Conservation (phyloP, 2,113 vertebrate genomes). For the Glareola pratincola region DNA sequence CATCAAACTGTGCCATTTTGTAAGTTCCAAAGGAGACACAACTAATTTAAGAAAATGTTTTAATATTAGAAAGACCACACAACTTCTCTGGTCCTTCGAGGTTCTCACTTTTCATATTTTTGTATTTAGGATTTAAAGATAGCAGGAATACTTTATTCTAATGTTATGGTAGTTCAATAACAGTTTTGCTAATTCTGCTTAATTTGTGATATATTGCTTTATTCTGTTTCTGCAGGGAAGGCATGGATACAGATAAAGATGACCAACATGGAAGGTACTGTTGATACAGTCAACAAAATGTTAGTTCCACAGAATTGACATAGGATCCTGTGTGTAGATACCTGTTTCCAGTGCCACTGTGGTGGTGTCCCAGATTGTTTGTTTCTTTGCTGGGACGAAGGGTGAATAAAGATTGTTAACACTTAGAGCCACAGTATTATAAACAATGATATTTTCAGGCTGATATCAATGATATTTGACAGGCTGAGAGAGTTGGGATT, state of each 20-base stretch:
- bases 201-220: slow-evolving; percentile 10
- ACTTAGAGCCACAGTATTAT: neutral
- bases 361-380: neutral
- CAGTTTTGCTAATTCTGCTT: neutral
- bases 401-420: neutral
- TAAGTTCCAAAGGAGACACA: neutral
- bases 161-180: neutral
- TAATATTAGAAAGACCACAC: neutral
- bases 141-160: neutral
- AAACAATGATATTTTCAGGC: neutral
- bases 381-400: neutral
- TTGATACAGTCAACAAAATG: neutral
- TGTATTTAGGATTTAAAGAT: neutral
- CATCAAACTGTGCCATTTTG: slow-evolving; percentile 18
- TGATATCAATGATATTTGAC: too few relatives aligned
- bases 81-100: neutral
- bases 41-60: slow-evolving; percentile 18
- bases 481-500: too few relatives aligned
- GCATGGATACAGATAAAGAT: slow-evolving; percentile 98
- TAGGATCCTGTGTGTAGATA: neutral
- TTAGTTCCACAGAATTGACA: neutral
- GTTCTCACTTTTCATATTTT: neutral
- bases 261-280: slow-evolving; percentile 90
- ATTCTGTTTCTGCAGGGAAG: slow-evolving; percentile 78
- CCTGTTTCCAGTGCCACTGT: neutral